Base-by-base conservation (phyloP, 1,140 invertebrate genomes). In the Drosophila ananassae region DNA sequence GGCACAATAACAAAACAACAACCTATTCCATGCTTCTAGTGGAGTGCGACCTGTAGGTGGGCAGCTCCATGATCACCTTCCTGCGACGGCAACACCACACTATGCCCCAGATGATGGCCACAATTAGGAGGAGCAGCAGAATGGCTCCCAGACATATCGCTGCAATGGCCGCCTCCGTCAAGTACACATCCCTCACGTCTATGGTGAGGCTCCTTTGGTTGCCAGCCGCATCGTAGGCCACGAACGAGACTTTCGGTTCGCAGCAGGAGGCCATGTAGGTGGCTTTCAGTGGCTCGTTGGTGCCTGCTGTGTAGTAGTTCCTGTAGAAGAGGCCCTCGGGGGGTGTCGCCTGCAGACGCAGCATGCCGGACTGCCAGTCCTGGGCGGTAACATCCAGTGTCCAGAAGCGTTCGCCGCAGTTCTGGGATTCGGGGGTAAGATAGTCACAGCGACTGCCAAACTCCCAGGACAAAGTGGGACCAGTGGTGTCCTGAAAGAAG, bases 231-330 rank as follows among this genome's bases (percentile, higher is more conserved):
- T 95, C 94, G 9, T 92, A 92, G 0, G 93, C 94, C 12, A 93
- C 93, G 2, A 95, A 81, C 25, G 93, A 90, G 2, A 95, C 93
- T 24, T 92, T 90, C 0, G 94, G 93, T 3, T 93, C 91, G 73
- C 95, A 95, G 71, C 95, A 95, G 0, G 93, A 94, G 1, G 94
- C 93, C 28, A 93, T 92, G 77, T 95, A 95, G 7, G 93, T 93
- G 13, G 94, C 94, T 39, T 90, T 92, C 4, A 94, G 90, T 8
- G 93, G 92, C 24, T 93, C 92, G 17, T 93, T 92, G 0, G 93
- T 93, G 1, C 95, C 95, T 2, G 94, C 93, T n/a, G 94, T 93
- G 62, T 94, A 95, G 25, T 92, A 85, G 5, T 84, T 79, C 12
- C 91, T 67, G 52, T 93, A 81, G 57, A 93, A 91, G 17, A 93